Percentiles rank a stretch among this genome's conserved stretches.
phyloP scores from a whole-genome alignment of 2,888 invertebrate species.

The Drosophila atripex region DNA sequence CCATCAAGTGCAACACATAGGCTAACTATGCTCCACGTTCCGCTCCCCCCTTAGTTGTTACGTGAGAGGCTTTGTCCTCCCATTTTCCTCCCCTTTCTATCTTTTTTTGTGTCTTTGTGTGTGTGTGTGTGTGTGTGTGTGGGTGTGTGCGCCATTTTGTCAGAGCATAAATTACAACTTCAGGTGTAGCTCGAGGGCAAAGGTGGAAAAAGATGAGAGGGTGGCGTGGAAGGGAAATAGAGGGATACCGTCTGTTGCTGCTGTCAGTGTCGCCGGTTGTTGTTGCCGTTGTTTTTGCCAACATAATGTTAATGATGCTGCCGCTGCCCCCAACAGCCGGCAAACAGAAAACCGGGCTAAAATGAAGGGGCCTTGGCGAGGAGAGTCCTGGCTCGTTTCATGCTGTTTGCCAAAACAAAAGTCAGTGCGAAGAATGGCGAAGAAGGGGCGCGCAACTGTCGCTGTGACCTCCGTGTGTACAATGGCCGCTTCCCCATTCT shows the following conservation, averaged over 20 bases:
- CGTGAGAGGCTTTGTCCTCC: slow-evolving; percentile 55
- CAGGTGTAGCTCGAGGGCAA: slow-evolving; percentile 50
- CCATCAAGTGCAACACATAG: slow-evolving; percentile 57
- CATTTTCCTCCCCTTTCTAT: slow-evolving; percentile 8
- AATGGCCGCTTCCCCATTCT: slow-evolving; percentile 27
- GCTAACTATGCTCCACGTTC: slow-evolving; percentile 57
- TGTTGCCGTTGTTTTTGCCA: slow-evolving; percentile 63
- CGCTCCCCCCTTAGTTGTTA: slow-evolving; percentile 50
- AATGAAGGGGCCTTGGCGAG: neutral
- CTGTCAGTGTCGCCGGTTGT: slow-evolving; percentile 62
- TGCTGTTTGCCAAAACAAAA: slow-evolving; percentile 66
- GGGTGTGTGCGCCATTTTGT: slow-evolving; percentile 65
- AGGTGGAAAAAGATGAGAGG: slow-evolving; percentile 7
- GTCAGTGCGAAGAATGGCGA: slow-evolving; percentile 40
- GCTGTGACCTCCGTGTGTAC: slow-evolving; percentile 40
- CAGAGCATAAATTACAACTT: slow-evolving; percentile 73
- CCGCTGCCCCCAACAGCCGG: slow-evolving; percentile 39
- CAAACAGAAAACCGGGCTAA: slow-evolving; percentile 21
- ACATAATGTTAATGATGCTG: slow-evolving; percentile 77
- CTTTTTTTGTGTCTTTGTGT: slow-evolving; percentile 33
- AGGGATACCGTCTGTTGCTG: slow-evolving; percentile 47
- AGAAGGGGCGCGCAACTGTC: slow-evolving; percentile 19
- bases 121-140: slow-evolving; percentile 49
- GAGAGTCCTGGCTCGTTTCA: slow-evolving; percentile 55
- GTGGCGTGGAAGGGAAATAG: neutral